Percentiles rank a stretch among this genome's conserved stretches.
Evolutionary conservation across 2,888 invertebrate species (phyloP).

Genomic region (Iselma pallidipennis): DNA sequence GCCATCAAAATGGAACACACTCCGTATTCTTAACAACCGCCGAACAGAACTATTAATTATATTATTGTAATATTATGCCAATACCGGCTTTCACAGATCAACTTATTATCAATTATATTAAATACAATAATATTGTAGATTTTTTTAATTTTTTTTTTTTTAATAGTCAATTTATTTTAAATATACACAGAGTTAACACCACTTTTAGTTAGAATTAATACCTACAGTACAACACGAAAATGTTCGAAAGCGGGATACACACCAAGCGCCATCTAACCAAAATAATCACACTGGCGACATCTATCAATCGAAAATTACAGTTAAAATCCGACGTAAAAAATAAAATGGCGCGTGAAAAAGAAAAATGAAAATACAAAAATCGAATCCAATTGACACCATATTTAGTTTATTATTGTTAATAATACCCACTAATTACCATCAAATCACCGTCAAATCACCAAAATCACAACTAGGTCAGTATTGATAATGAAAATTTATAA

Average conservation of each 20-base stretch:
- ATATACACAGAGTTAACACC: conserved; percentile 18
- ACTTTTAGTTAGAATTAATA: conserved; percentile 8
- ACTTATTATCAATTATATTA: not conserved
- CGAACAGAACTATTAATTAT: conserved; percentile 37
- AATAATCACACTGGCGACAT: conserved; percentile 12
- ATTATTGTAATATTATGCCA: not conserved
- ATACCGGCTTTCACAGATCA: not conserved
- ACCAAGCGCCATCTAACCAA: conserved; percentile 20
- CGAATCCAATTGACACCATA: too few species aligned
- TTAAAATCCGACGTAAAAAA: not conserved
- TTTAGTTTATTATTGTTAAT: too few species aligned
- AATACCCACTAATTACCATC: too few species aligned
- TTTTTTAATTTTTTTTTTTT: not conserved
- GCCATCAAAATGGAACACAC: conserved; percentile 52
- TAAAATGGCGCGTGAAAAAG: not conserved
- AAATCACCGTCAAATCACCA: too few species aligned
- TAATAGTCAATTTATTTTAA: not conserved
- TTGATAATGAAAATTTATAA: too few species aligned
- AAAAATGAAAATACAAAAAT: not conserved
- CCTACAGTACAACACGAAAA: conserved; percentile 23
- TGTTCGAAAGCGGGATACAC: conserved; percentile 23
- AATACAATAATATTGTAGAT: not conserved
- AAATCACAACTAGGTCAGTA: too few species aligned
- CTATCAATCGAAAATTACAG: conserved; percentile 7
- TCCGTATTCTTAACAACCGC: conserved; percentile 44